Percentiles rank a stretch among this genome's conserved stretches.
Conservation (phyloP, 2,888 invertebrate genomes). For the Leptinotarsa rubiginosa region DNA sequence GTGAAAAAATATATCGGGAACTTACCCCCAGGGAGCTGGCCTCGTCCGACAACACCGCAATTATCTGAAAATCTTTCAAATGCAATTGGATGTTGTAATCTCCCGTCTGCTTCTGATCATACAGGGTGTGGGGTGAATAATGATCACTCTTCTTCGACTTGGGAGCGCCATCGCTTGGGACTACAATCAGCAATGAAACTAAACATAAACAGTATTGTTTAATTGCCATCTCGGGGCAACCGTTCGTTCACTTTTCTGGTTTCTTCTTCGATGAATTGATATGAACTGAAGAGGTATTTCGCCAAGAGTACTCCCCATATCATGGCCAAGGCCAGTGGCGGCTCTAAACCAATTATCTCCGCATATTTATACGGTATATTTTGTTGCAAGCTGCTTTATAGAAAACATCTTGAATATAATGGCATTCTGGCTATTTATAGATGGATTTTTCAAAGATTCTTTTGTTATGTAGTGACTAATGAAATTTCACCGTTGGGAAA, state of each 20-base stretch:
- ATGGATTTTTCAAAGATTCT: too few relatives aligned
- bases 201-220: conserved; percentile 26
- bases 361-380: conserved; percentile 1
- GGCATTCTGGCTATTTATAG: not conserved
- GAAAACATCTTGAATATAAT: not conserved
- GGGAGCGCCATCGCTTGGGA: conserved; percentile 39
- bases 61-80: conserved; percentile 81
- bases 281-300: conserved; percentile 41
- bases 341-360: not conserved
- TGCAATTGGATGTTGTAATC: conserved; percentile 84
- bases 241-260: conserved; percentile 21
- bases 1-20: conserved; percentile 25
- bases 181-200: conserved; percentile 27
- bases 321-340: conserved; percentile 38
- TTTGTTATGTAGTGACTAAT: too few relatives aligned
- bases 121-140: conserved; percentile 56
- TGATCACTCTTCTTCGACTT: conserved; percentile 44
- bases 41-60: conserved; percentile 75
- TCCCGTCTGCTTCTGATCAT: conserved; percentile 83
- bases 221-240: conserved; percentile 35
- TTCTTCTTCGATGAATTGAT: conserved; percentile 39
- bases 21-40: conserved; percentile 74
- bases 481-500: too few relatives aligned
- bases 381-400: conserved; percentile 3
- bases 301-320: conserved; percentile 34